These are phyloP conservation scores for Cataglyphis livida DNA, from an alignment of 2,888 invertebrate species.

Conservation along the genomic window DNA sequence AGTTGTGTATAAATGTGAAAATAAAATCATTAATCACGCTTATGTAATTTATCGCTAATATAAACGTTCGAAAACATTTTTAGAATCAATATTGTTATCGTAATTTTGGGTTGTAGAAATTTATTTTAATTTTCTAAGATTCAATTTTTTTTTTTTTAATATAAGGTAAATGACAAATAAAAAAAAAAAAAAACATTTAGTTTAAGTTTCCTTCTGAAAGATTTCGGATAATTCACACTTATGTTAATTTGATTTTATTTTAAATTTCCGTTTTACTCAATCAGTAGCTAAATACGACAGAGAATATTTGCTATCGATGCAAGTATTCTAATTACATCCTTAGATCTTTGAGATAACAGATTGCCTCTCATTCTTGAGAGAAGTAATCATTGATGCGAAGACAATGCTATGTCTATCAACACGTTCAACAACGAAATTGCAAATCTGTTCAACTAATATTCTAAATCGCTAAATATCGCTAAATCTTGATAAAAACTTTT, in stretches of 20 bases:
- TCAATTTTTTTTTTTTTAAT: background rate
- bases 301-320: slow-evolving; percentile 34
- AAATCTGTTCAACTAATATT: background rate
- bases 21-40: background rate
- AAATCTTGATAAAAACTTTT: slow-evolving; percentile 15
- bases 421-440: slow-evolving; percentile 20
- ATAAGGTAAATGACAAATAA: background rate
- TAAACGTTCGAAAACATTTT: background rate
- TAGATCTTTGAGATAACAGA: slow-evolving; percentile 37
- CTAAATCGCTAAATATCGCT: background rate
- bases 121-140: background rate
- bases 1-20: background rate
- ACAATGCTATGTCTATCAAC: slow-evolving; percentile 42
- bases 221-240: slow-evolving; percentile 13
- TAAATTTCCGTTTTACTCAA: slow-evolving; percentile 23
- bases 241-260: slow-evolving; percentile 27
- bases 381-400: slow-evolving; percentile 33
- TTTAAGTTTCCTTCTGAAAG: background rate
- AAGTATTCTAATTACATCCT: slow-evolving; percentile 46
- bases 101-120: background rate
- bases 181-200: background rate
- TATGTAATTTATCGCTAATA: background rate
- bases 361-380: slow-evolving; percentile 40
- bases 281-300: slow-evolving; percentile 26
- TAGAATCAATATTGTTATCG: background rate